Conservation (phyloP, 2,113 vertebrate genomes). For the Butorides virescens region DNA sequence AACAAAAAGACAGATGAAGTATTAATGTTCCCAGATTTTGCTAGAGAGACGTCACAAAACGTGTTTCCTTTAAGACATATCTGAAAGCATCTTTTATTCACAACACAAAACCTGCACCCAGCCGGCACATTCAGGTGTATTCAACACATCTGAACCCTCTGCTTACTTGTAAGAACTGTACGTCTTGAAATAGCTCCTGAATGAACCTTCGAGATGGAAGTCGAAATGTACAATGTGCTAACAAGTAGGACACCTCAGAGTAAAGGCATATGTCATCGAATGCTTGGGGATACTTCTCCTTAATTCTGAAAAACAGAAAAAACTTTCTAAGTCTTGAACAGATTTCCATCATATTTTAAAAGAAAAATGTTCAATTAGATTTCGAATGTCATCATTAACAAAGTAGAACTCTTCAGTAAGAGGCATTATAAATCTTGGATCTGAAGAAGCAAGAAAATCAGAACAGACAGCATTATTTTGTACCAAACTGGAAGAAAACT, state of each 20-base stretch:
- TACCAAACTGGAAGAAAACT: background rate
- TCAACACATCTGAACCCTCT: background rate
- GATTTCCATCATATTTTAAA: background rate
- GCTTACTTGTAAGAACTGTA: conserved; percentile 94
- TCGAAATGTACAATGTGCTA: conserved; percentile 94
- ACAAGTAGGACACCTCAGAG: conserved; percentile 93
- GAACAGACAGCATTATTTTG: background rate
- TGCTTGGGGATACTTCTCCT: conserved; percentile 96
- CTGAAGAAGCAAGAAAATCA: background rate
- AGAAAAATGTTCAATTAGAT: background rate
- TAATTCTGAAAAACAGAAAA: conserved; percentile 82
- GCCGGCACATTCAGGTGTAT: background rate
- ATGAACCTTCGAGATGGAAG: conserved; percentile 95
- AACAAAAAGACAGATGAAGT: background rate
- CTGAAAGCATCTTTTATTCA: background rate
- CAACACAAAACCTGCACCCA: background rate
- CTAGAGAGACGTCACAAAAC: background rate
- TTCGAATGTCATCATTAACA: background rate
- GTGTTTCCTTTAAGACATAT: background rate
- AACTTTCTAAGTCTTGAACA: background rate
- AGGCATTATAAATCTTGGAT: background rate
- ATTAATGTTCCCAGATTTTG: background rate
- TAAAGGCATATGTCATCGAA: conserved; percentile 99
- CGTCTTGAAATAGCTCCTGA: conserved; percentile 98
- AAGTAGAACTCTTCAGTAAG: background rate